Evolutionary conservation across 2,888 invertebrate species (phyloP), one percentile per base, ranked within the genome.

Genomic region (Unio pictorum): DNA sequence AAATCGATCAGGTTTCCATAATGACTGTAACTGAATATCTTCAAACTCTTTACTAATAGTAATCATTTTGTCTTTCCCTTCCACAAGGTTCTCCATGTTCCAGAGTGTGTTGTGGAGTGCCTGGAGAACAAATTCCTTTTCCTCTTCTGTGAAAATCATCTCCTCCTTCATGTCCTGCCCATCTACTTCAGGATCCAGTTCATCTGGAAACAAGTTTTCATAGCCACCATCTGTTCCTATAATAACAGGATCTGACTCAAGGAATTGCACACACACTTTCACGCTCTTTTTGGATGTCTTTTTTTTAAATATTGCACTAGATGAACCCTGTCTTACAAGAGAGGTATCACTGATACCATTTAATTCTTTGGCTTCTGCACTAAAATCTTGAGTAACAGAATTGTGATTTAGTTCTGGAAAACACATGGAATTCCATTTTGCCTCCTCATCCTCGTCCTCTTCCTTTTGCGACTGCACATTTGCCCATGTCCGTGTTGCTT

Each of bases 191-290:
- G 65, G 55, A 23, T 69, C 73, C 58, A 71, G 72, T 28, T 80
- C 80, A 11, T 83, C 81, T 30, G 77, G 73, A 67, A 77, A 72
- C 26, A 82, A 63, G 72, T 84, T 86, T 67, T 82, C 84, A 28
- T 81, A 60, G n/a, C 86, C 86, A 30, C 86, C 86, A 73, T 86
- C 85, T 60, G 80, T 73, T 8, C 86, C 86, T 58, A 86, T 85
- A 23, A 86, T 71, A 23, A 78, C 77, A 17, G 84, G 82, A 23
- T 76, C 74, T 61, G 70, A 63, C 8, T 83, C 80, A 17, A 77
- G 66, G 74, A 86, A 84, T 3, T 73, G 68, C 26, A 84, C 80
- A 57, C 71, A 26, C 61, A 23, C 28, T 61, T 11, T 61, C 28
- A 8, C 26, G 6, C 23, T 61, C 30, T 18, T 45, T 45, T 15